A percentile compares a stretch with the other conserved stretches of the same genome.
Evolutionary conservation across 2,113 vertebrate genomes (phyloP).

Genomic region (Dipodomys ordii): DNA sequence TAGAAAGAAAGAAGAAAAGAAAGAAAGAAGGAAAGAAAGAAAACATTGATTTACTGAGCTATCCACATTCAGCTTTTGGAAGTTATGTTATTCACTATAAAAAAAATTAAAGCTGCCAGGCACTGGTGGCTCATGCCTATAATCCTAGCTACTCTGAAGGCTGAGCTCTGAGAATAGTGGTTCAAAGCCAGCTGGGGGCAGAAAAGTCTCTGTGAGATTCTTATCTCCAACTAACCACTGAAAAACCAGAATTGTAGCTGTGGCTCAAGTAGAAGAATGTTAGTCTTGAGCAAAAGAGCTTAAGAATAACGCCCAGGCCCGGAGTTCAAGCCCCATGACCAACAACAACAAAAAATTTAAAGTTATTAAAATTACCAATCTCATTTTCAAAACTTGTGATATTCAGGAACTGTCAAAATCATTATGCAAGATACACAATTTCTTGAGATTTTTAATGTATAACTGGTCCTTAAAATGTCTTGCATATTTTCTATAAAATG

Average conservation of each 20-base stretch:
- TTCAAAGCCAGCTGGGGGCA: no score
- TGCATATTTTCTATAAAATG: not conserved
- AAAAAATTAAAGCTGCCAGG: no score
- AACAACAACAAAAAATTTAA: not conserved
- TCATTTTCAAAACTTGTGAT: not conserved
- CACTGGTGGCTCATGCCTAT: no score
- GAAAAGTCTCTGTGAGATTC: no score
- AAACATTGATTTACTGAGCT: not conserved
- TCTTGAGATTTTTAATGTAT: conserved; percentile 20
- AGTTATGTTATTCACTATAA: not conserved
- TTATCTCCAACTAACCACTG: no score
- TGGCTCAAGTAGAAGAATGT: no score
- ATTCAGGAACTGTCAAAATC: not conserved
- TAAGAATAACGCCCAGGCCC: no score
- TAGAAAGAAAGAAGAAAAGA: no score
- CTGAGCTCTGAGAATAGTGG: no score
- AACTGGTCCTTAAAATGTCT: not conserved
- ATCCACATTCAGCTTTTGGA: not conserved
- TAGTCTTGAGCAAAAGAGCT: no score
- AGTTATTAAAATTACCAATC: not conserved
- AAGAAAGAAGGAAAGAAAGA: not conserved
- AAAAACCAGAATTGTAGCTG: no score
- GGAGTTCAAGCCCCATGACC: not conserved
- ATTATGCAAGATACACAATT: not conserved
- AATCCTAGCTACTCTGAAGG: no score